Conservation (phyloP, 2,113 vertebrate genomes). For the Rhinoderma darwinii region DNA sequence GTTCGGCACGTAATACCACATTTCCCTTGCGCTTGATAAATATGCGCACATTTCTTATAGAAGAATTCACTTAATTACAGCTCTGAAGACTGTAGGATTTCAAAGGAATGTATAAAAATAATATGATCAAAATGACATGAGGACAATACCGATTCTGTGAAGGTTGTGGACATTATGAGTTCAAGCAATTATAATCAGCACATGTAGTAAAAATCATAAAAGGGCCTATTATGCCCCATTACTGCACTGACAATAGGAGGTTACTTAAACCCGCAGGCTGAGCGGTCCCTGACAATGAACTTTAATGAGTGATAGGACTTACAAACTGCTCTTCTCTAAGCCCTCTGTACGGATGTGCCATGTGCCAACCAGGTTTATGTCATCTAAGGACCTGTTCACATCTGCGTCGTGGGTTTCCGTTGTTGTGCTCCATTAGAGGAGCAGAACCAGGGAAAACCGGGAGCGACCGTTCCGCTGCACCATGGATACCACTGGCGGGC, state of each 20-base stretch:
- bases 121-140: slow-evolving; percentile 11
- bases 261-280: slow-evolving; percentile 1
- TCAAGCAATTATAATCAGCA: slow-evolving; percentile 43
- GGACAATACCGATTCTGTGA: neutral
- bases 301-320: neutral
- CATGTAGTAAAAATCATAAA: slow-evolving; percentile 26
- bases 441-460: too few relatives aligned
- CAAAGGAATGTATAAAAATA: neutral
- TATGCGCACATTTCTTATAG: neutral
- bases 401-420: too few relatives aligned
- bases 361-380: neutral
- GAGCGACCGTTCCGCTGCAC: too few relatives aligned
- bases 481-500: too few relatives aligned
- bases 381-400: too few relatives aligned
- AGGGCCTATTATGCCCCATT: slow-evolving; percentile 18
- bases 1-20: neutral
- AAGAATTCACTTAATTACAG: neutral
- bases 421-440: too few relatives aligned
- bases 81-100: neutral
- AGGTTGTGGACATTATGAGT: neutral
- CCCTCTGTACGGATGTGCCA: neutral
- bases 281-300: neutral
- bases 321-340: neutral
- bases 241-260: slow-evolving; percentile 1
- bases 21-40: neutral